Evolutionary conservation across 2,888 invertebrate genomes (phyloP).

Genomic region (Lasioglossum figueresi): DNA sequence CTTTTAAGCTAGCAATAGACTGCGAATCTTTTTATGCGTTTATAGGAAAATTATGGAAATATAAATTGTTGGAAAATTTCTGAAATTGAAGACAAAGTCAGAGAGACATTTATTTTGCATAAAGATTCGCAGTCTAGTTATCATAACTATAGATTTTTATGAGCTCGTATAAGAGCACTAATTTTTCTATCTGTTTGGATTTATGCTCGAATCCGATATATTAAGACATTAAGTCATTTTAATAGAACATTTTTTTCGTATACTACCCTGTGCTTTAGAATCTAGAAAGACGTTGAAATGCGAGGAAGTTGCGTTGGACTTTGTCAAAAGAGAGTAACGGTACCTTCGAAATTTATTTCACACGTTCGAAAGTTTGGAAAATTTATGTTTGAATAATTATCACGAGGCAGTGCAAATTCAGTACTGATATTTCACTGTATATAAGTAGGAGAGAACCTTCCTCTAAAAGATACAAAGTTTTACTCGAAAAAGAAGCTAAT

Average conservation of each 20-base stretch:
- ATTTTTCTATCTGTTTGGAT: constrained; percentile 48
- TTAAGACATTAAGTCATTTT: constrained; percentile 45
- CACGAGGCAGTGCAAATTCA: constrained; percentile 63
- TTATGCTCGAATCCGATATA: constrained; percentile 53
- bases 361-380: constrained; percentile 21
- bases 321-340: constrained; percentile 44
- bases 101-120: too few species aligned
- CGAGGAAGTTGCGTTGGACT: constrained; percentile 51
- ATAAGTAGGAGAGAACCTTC: constrained; percentile 13
- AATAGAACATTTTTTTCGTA: constrained; percentile 62
- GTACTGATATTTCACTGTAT: constrained; percentile 28
- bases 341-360: constrained; percentile 37
- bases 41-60: too few species aligned
- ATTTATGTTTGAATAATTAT: constrained; percentile 39
- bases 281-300: constrained; percentile 61
- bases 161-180: constrained; percentile 35
- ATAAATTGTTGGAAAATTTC: too few species aligned
- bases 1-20: too few species aligned
- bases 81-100: too few species aligned
- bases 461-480: constrained; percentile 23
- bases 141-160: constrained; percentile 47
- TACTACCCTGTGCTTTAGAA: constrained; percentile 78
- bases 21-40: too few species aligned
- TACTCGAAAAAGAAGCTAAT: not conserved
- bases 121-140: not conserved